Evolutionary conservation across 2,797 vertebrate species (phyloP).

Genomic region (Parauchenoglanis punctatus): DNA sequence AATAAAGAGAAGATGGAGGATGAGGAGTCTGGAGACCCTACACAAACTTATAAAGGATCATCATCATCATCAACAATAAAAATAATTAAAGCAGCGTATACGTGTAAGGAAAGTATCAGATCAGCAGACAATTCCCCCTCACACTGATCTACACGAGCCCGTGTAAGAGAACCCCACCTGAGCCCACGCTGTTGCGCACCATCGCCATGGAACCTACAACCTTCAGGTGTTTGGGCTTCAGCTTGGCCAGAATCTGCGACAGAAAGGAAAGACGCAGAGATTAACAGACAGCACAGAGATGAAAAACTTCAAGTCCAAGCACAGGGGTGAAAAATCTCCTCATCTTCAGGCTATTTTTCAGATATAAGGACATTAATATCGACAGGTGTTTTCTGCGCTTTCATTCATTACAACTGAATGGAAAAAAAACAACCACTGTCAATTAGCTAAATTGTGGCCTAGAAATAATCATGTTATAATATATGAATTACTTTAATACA

Average conservation of each 20-base stretch:
- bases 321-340: background rate
- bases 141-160: background rate
- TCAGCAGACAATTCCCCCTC: background rate
- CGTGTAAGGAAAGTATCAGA: background rate
- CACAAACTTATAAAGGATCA: background rate
- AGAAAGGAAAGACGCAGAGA: background rate
- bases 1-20: background rate
- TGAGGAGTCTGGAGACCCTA: background rate
- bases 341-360: background rate
- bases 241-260: constrained; percentile 74
- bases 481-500: background rate
- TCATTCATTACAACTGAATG: background rate
- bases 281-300: background rate
- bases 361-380: background rate
- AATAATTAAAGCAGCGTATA: background rate
- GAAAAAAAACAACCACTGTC: background rate
- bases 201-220: constrained; percentile 82
- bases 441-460: background rate
- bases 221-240: constrained; percentile 78
- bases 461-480: background rate
- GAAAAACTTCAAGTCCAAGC: background rate
- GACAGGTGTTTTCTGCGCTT: background rate
- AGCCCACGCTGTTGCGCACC: constrained; percentile 84
- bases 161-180: constrained; percentile 66
- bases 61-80: background rate